Percentiles rank a stretch among this genome's conserved stretches.
Evolutionary conservation across 2,113 vertebrate genomes (phyloP).

Genomic region (Grus americana): DNA sequence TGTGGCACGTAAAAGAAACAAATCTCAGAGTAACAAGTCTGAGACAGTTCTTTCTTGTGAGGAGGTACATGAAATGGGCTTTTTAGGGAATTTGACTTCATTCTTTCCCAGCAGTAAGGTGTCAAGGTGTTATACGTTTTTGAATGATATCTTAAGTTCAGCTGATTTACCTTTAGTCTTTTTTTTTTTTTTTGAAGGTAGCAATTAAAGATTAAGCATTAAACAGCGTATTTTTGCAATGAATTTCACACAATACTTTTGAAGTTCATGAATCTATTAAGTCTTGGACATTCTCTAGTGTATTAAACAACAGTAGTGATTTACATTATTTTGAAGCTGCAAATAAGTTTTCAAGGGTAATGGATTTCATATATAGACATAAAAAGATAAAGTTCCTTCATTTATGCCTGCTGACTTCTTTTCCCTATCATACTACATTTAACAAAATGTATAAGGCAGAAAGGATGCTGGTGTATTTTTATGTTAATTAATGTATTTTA

Average conservation of each 20-base stretch:
- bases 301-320: neutral
- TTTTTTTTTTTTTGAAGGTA: neutral
- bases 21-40: neutral
- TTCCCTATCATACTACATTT: neutral
- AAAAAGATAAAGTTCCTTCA: neutral
- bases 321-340: slow-evolving; percentile 30
- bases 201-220: neutral
- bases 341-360: slow-evolving; percentile 31
- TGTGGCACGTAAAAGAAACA: neutral
- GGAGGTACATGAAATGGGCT: neutral
- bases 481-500: slow-evolving; percentile 57
- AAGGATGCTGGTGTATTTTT: slow-evolving; percentile 36
- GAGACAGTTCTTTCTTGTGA: neutral
- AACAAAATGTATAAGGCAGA: slow-evolving; percentile 12
- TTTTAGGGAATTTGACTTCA: neutral
- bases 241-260: neutral
- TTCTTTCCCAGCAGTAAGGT: neutral
- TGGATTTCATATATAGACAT: neutral
- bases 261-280: neutral
- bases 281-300: neutral
- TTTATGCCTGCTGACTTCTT: slow-evolving; percentile 18
- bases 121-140: neutral
- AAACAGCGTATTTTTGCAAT: neutral
- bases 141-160: neutral
- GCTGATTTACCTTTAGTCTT: neutral